Conservation (phyloP, 2,797 vertebrate species). For the Balearica regulorum region DNA sequence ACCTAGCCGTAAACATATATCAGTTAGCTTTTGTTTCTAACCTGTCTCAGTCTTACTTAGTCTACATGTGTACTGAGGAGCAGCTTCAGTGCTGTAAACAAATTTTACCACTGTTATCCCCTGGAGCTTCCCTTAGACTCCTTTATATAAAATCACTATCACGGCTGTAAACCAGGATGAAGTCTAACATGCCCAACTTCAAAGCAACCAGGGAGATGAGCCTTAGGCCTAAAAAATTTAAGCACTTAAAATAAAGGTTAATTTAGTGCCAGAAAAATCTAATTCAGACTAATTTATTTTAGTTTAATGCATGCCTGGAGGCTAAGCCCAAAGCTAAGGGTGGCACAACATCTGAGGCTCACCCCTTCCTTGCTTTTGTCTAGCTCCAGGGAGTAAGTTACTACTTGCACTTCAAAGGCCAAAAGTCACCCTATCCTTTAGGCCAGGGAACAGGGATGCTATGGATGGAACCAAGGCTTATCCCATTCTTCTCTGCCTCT, state of each 20-base stretch:
- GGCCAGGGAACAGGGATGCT: background rate
- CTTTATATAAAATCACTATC: background rate
- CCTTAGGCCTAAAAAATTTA: background rate
- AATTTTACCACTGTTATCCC: background rate
- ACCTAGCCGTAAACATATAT: background rate
- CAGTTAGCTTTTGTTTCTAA: background rate
- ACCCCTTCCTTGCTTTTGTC: background rate
- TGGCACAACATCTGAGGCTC: background rate
- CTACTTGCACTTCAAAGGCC: background rate
- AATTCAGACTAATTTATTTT: constrained; percentile 29
- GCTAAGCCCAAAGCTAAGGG: background rate
- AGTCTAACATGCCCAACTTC: background rate
- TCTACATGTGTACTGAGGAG: background rate
- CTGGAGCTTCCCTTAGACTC: background rate
- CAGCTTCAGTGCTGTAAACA: background rate
- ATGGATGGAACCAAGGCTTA: background rate
- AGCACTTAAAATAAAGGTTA: constrained; percentile 14
- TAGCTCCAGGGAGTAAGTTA: background rate
- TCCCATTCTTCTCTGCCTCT: background rate
- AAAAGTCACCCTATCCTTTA: background rate
- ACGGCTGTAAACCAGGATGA: background rate
- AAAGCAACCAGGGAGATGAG: background rate
- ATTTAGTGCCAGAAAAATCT: background rate
- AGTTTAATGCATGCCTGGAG: background rate
- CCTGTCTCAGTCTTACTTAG: background rate